Conservation (phyloP, 23 tunicate species). For the Oikopleura albicans region DNA sequence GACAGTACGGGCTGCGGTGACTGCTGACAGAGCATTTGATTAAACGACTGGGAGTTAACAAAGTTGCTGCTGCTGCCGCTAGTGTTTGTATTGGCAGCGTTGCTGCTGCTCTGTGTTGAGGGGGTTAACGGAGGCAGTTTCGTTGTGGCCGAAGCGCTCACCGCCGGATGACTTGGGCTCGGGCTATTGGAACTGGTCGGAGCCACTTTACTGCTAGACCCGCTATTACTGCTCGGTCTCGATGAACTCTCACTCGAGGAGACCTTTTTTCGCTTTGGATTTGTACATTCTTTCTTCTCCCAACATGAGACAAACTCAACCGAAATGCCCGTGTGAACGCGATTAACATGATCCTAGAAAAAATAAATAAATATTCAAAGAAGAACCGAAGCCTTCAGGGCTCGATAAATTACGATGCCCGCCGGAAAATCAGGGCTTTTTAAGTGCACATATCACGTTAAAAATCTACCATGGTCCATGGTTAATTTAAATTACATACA, state of each 20-base stretch:
- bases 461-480: too few species aligned
- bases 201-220: background rate
- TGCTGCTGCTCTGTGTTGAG: too few species aligned
- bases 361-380: background rate
- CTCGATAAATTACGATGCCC: too few species aligned
- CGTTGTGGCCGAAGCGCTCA: background rate
- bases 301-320: background rate
- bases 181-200: background rate
- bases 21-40: background rate
- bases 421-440: too few species aligned
- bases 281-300: conserved; percentile 11
- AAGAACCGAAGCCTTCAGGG: too few species aligned
- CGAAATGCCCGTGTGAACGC: background rate
- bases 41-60: background rate
- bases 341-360: background rate
- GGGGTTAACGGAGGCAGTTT: background rate
- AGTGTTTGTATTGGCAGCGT: too few species aligned
- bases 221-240: background rate
- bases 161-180: background rate
- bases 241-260: background rate
- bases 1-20: background rate
- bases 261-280: background rate
- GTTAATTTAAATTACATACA: too few species aligned
- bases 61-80: background rate
- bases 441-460: too few species aligned